Evolutionary conservation across 1,140 invertebrate species (phyloP).

Genomic region (Microplitis demolitor): DNA sequence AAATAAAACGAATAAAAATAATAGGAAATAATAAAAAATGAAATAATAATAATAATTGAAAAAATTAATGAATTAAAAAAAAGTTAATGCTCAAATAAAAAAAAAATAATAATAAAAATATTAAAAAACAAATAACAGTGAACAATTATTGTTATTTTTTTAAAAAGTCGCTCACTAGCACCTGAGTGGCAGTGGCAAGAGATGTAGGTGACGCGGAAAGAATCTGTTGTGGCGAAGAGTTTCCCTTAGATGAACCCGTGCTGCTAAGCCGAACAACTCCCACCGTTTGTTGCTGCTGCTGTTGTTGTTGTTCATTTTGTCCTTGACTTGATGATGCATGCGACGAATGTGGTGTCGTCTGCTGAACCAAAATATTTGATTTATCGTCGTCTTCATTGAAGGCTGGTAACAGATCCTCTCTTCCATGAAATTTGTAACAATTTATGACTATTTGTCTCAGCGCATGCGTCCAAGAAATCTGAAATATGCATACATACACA

Average conservation of each 20-base stretch:
- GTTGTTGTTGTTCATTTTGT: slow-evolving; percentile 50
- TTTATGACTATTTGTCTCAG: slow-evolving; percentile 96
- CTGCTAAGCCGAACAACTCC: slow-evolving; percentile 70
- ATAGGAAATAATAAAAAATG: background rate
- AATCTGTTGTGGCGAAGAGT: slow-evolving; percentile 63
- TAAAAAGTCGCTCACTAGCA: slow-evolving; percentile 64
- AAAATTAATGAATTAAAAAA: background rate
- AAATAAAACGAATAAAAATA: slow-evolving; percentile 9
- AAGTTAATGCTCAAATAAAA: background rate
- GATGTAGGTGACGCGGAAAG: slow-evolving; percentile 64
- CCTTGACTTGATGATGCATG: slow-evolving; percentile 45
- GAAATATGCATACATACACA: slow-evolving; percentile 35
- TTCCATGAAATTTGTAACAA: slow-evolving; percentile 97
- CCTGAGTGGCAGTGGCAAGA: slow-evolving; percentile 69
- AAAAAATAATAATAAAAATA: background rate
- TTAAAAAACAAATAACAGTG: background rate
- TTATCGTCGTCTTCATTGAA: slow-evolving; percentile 93
- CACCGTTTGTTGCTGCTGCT: slow-evolving; percentile 62
- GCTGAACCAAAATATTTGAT: slow-evolving; percentile 55
- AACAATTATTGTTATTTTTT: background rate
- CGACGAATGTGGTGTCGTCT: slow-evolving; percentile 53
- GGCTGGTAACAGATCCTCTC: slow-evolving; percentile 92
- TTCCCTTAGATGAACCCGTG: slow-evolving; percentile 63
- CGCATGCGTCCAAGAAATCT: slow-evolving; percentile 99
- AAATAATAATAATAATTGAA: background rate